Percentiles rank a stretch among this genome's conserved stretches.
These are phyloP conservation scores for Eolophus roseicapilla DNA, from an alignment of 2,113 vertebrate species.

Conservation along the genomic window DNA sequence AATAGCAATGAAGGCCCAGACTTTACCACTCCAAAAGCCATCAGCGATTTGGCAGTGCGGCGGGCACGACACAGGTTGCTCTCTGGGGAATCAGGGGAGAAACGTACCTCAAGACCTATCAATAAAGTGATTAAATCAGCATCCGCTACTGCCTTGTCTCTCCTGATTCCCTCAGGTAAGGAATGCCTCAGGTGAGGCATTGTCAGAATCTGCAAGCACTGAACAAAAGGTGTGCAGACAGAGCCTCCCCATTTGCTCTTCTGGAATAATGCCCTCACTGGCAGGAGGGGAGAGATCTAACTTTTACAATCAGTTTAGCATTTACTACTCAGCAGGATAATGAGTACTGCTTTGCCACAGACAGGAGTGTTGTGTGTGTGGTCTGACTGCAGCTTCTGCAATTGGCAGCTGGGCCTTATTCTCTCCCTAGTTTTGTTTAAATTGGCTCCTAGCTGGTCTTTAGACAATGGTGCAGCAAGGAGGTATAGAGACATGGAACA, in stretches of 20 bases:
- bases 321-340: neutral
- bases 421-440: neutral
- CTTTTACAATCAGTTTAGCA: neutral
- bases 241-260: neutral
- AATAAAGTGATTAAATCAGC: constrained; percentile 99
- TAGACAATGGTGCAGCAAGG: neutral
- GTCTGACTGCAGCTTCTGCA: constrained; percentile 35
- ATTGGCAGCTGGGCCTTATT: neutral
- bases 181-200: constrained; percentile 28
- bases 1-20: constrained; percentile 70
- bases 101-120: constrained; percentile 85
- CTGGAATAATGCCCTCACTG: neutral
- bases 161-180: constrained; percentile 95
- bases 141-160: constrained; percentile 92
- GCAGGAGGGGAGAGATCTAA: constrained; percentile 16
- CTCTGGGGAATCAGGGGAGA: constrained; percentile 89
- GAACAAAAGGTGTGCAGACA: constrained; percentile 30
- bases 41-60: constrained; percentile 93
- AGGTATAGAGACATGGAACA: neutral
- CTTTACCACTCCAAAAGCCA: constrained; percentile 88
- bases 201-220: constrained; percentile 37
- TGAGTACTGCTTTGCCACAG: neutral
- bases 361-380: neutral
- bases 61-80: constrained; percentile 92
- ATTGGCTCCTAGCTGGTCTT: neutral